Base-by-base conservation (phyloP, 2,113 vertebrate genomes). In the Strigops habroptila region DNA sequence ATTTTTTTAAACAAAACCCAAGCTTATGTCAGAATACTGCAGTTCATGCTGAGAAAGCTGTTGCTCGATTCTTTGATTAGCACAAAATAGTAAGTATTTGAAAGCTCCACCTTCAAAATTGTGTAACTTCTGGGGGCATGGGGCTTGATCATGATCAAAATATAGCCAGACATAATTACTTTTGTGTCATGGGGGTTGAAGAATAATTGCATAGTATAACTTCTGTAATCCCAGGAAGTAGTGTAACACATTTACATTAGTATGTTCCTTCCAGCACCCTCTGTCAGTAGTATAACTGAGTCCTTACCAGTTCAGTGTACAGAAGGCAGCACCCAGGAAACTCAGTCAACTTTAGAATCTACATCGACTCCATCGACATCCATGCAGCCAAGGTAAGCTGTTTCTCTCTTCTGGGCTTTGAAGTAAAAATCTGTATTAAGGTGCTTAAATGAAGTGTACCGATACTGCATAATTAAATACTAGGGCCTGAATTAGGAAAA, bases 221-320 rank as follows among this genome's bases (percentile, higher is more conserved):
- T 88, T 35, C 0, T 41, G 28, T 78, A 63, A 23, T 84, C 24
- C 57, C 30, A 18, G 57, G 83, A 93, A 84, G 69, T 4, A 44
- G 44, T 30, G 28, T 90, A 93, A 91, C 77, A 12, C 53, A 2
- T 84, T 96, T 80, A 77, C 74, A 49, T 23, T 71, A 35, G 5
- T 93, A 52, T 78, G 59, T 97, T 86, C 93, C 52, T 98, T 98
- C 31, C 95, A 97, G 98, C 96, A 88, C 69, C 98, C 87, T 97
- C 97, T 95, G 97, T 98, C 91, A 98, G 96, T 97, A 98, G 98
- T 92, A 97, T 98, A 96, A 97, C 97, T 37, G 98, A 98, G 71
- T 97, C 98, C 74, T 93, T 98, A 96, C 98, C 98, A 16, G 94
- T 97, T 73, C 98, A 97, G 75, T 97, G 98, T 96, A 95, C 98